Percentiles rank a stretch among this genome's conserved stretches.
Conservation (phyloP, 2,113 vertebrate species). For the Machaerirhynchus nigripectus region DNA sequence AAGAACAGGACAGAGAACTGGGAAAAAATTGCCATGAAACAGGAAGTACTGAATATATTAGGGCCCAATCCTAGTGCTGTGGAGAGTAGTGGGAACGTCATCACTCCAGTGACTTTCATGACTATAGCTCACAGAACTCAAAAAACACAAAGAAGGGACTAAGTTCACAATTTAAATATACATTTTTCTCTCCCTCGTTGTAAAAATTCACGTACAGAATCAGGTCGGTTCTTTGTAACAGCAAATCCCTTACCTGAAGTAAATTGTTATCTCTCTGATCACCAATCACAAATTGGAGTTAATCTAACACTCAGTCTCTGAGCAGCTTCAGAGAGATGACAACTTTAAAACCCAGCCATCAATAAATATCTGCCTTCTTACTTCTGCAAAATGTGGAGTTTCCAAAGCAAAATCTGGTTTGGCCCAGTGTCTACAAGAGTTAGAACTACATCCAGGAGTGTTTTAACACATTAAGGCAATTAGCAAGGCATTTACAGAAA, state of each 20-base stretch:
- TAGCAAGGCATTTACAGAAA: not conserved
- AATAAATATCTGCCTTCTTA: not conserved
- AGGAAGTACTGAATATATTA: not conserved
- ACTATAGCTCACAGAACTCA: not conserved
- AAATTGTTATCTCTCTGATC: not conserved
- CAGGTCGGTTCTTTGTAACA: not conserved
- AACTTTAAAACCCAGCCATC: not conserved
- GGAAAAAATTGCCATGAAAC: not conserved
- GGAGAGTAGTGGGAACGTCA: fast-evolving
- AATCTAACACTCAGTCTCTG: not conserved
- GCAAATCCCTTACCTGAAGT: not conserved
- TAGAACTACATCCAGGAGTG: fast-evolving
- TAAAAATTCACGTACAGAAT: not conserved
- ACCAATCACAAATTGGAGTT: not conserved
- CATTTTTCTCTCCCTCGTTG: not conserved
- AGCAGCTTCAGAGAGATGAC: not conserved
- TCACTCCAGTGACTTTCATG: not conserved
- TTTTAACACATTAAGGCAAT: not conserved
- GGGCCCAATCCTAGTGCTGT: not conserved
- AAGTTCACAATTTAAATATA: not conserved
- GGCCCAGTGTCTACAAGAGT: not conserved
- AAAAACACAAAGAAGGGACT: not conserved
- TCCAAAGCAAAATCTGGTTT: not conserved
- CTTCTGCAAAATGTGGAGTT: not conserved
- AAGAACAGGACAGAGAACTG: not conserved